Base-by-base conservation (phyloP, 2,888 invertebrate genomes). In the Scaptomyza reducta region DNA sequence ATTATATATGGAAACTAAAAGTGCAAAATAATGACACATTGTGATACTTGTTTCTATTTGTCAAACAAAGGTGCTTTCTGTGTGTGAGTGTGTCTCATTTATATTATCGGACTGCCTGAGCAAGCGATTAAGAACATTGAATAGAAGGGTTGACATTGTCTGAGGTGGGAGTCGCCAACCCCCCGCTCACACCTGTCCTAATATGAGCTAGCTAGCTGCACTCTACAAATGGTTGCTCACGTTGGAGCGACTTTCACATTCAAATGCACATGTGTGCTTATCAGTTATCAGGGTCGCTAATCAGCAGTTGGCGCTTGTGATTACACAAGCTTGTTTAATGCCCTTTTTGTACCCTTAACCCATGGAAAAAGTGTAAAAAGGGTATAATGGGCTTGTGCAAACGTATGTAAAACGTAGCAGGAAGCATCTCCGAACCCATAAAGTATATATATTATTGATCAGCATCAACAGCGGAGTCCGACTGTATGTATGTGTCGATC, bases 211-310 rank as follows among this genome's bases (percentile, higher is more conserved):
- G 31, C 1, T 16, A 9, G 27, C 13, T 10, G 29, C 9, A 4
- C 0, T 13, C 13, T 13, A 6, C 16, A 13, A 47, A 16, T 47
- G 31, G 5, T n/a, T n/a, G 25, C 35, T 54, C 45, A 54, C 60
- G 49, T 54, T 55, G 60, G 22, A 29, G 31, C 40, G 14, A 29
- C 49, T 77, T 70, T 87, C 79, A 60, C 68, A 87, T 82, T 87
- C 79, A 81, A 78, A 71, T 64, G 45, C 87, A 76, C 82, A 87
- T 82, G 82, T 64, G 61, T 29, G 57, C 82, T 82, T 87, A 73
- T 78, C 65, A 61, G 55, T 70, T 87, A 80, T 87, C 77, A 71
- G 57, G 61, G 41, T 46, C 65, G 53, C 51, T 46, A 59, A 86
- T 83, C 74, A 74, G 66, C 46, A 25, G 62, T 45, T 40, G 11